Evolutionary conservation across 2,113 vertebrate genomes (phyloP).

Genomic region (Perca flavescens): DNA sequence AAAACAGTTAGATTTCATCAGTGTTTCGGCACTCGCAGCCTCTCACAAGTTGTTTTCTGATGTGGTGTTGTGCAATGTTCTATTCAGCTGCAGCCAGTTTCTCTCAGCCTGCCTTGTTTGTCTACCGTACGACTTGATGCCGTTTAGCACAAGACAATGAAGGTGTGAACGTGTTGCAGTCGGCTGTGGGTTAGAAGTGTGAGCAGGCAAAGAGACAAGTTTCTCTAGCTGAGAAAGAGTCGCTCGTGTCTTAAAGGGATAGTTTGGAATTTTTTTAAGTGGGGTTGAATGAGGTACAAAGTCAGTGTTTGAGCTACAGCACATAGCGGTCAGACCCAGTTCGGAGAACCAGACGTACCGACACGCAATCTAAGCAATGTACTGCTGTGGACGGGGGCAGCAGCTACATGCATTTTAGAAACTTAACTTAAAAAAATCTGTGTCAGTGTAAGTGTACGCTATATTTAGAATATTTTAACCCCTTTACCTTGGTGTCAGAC

Average conservation of each 20-base stretch:
- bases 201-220: neutral
- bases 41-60: neutral
- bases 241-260: neutral
- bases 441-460: too few relatives aligned
- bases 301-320: too few relatives aligned
- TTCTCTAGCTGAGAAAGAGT: conserved; percentile 10
- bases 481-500: too few relatives aligned
- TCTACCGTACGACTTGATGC: neutral
- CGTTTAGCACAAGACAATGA: neutral
- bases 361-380: too few relatives aligned
- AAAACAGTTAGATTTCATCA: conserved; percentile 27
- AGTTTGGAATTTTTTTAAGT: too few relatives aligned
- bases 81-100: neutral
- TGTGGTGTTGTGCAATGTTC: neutral
- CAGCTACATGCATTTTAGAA: too few relatives aligned
- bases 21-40: conserved; percentile 1
- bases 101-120: conserved; percentile 5
- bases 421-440: too few relatives aligned
- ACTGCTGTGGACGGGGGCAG: too few relatives aligned
- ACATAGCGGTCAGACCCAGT: too few relatives aligned
- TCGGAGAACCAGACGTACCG: too few relatives aligned
- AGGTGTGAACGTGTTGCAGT: conserved; percentile 51
- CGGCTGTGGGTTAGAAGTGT: conserved; percentile 22
- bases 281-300: too few relatives aligned
- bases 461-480: too few relatives aligned